Percentiles rank a stretch among this genome's conserved stretches.
phyloP scores from a whole-genome alignment of 1,140 invertebrate species.

The Halesus radiatus region DNA sequence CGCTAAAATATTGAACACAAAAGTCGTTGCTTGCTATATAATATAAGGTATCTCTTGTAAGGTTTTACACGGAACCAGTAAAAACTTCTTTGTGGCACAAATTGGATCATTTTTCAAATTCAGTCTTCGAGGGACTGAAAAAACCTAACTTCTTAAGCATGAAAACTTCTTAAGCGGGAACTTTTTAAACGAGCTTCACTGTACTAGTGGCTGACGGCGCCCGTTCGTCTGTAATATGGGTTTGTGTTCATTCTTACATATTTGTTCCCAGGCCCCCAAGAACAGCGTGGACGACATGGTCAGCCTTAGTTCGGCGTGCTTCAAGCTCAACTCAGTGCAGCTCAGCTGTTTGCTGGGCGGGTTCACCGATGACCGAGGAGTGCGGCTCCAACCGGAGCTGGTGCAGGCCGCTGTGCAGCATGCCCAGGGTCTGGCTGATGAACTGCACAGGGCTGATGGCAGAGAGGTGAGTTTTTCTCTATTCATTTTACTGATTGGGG shows the following conservation, averaged over 20 bases:
- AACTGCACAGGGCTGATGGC: slow-evolving; percentile 90
- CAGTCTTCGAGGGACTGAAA: no score
- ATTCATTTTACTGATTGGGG: no score
- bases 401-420: slow-evolving; percentile 79
- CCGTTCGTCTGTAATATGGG: no score
- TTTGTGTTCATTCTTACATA: background rate
- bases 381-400: slow-evolving; percentile 70
- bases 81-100: no score
- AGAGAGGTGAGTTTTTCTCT: slow-evolving; percentile 75
- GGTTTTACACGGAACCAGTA: no score
- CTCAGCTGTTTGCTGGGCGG: slow-evolving; percentile 85
- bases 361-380: slow-evolving; percentile 62
- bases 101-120: no score
- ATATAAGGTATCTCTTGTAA: no score
- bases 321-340: slow-evolving; percentile 97
- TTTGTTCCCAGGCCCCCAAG: slow-evolving; percentile 80
- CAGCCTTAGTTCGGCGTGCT: slow-evolving; percentile 92
- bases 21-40: slow-evolving; percentile 4
- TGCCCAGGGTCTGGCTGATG: slow-evolving; percentile 94
- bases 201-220: no score
- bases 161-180: no score
- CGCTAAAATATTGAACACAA: no score
- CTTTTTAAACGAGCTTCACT: no score
- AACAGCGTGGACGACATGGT: slow-evolving; percentile 92
- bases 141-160: no score